Conservation (phyloP, 2,113 vertebrate species). For the Hylia prasina region DNA sequence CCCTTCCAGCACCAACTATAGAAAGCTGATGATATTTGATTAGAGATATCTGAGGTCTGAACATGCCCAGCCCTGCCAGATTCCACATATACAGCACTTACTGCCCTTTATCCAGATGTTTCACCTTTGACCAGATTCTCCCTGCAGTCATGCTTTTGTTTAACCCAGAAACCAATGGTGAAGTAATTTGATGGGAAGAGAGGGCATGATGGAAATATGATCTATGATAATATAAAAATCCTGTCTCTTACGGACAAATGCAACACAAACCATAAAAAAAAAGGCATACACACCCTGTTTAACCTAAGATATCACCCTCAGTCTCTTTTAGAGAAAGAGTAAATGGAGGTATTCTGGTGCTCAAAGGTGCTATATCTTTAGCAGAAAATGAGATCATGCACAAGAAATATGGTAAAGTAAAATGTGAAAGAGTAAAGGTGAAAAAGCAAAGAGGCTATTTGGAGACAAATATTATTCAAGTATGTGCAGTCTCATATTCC, state of each 20-base stretch:
- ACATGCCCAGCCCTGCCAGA: accelerated
- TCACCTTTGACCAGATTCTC: not conserved
- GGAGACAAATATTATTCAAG: not conserved
- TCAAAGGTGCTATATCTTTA: not conserved
- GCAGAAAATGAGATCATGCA: not conserved
- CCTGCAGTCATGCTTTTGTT: not conserved
- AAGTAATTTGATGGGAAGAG: not conserved
- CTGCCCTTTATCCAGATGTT: not conserved
- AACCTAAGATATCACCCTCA: not conserved
- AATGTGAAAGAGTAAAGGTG: not conserved
- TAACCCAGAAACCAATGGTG: not conserved
- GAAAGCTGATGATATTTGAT: not conserved
- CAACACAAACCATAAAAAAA: not conserved
- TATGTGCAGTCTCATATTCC: not conserved
- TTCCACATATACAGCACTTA: not conserved
- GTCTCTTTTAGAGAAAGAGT: not conserved
- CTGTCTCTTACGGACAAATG: not conserved
- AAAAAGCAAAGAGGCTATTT: not conserved
- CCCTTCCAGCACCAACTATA: accelerated
- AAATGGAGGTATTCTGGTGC: not conserved
- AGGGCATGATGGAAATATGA: not conserved
- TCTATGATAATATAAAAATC: not conserved
- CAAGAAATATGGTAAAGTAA: not conserved
- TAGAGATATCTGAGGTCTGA: not conserved
- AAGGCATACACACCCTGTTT: not conserved